A percentile compares a stretch with the other conserved stretches of the same genome.
Conservation (phyloP, 2,888 invertebrate species). For the Steinernema scapterisci region DNA sequence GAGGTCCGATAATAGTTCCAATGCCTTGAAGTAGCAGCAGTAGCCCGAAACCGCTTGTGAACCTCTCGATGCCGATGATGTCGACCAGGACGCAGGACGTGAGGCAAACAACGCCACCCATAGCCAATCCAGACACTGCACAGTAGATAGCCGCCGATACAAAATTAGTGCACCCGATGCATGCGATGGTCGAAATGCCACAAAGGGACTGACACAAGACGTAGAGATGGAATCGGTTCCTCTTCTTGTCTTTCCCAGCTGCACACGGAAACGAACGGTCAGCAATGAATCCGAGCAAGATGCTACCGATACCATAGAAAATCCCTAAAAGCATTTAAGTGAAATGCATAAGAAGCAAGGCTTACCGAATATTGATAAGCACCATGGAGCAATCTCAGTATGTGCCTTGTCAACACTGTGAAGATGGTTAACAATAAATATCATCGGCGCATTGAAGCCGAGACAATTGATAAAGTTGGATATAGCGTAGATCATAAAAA, state of each 20-base stretch:
- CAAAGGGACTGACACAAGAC: conserved; percentile 84
- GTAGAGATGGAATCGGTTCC: conserved; percentile 87
- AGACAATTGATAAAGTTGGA: too few relatives aligned
- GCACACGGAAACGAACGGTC: conserved; percentile 72
- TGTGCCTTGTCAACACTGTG: too few relatives aligned
- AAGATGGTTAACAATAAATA: too few relatives aligned
- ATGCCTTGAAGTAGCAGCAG: conserved; percentile 91
- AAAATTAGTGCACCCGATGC: conserved; percentile 79
- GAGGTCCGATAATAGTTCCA: conserved; percentile 83
- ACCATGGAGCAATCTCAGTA: too few relatives aligned
- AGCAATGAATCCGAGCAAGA: conserved; percentile 78
- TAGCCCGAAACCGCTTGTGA: conserved; percentile 96
- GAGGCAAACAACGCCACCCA: conserved; percentile 81
- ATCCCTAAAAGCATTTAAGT: conserved; percentile 72
- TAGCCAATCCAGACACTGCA: conserved; percentile 68
- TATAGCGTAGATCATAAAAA: too few relatives aligned
- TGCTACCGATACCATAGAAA: conserved; percentile 86
- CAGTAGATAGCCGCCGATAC: conserved; percentile 79
- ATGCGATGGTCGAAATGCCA: conserved; percentile 84
- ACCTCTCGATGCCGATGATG: conserved; percentile 87
- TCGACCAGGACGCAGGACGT: conserved; percentile 97
- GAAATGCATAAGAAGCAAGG: too few relatives aligned
- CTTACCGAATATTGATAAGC: too few relatives aligned
- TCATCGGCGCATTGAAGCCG: too few relatives aligned
- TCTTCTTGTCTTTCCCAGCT: conserved; percentile 75